phyloP scores from a whole-genome alignment of 2,888 invertebrate species.

The Amphiduros pacificus region DNA sequence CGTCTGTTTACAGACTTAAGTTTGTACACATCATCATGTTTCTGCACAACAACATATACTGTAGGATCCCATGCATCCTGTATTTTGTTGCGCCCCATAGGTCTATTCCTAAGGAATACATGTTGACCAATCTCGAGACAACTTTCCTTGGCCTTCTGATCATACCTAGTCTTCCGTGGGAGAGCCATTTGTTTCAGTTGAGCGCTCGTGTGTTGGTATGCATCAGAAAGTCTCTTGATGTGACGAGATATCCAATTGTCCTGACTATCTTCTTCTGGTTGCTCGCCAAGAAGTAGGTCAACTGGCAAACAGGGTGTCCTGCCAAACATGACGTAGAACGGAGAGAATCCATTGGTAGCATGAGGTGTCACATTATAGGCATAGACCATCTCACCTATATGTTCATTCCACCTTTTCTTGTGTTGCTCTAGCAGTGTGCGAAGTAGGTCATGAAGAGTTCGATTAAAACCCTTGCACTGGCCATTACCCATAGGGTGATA shows the following conservation, averaged over 20 bases:
- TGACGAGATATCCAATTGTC: neutral
- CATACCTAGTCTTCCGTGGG: neutral
- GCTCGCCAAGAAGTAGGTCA: neutral
- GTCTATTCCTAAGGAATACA: neutral
- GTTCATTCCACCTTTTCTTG: neutral
- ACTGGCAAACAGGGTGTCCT: neutral
- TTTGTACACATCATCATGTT: neutral
- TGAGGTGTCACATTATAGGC: neutral
- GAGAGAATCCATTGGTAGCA: neutral
- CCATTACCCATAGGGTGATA: neutral
- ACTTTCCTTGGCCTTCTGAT: neutral
- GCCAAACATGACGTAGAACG: neutral
- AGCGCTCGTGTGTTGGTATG: no score
- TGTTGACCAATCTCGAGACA: neutral
- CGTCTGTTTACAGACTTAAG: neutral
- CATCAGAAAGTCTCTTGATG: neutral
- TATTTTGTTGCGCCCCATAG: neutral
- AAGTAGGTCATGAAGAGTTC: neutral
- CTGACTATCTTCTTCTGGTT: neutral
- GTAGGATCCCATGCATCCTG: neutral
- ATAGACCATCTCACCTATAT: neutral
- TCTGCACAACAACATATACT: neutral
- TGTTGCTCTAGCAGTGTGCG: neutral
- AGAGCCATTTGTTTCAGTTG: no score
- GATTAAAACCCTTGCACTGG: neutral